phyloP scores from a whole-genome alignment of 2,888 invertebrate species.

The Gerosis bhagava region DNA sequence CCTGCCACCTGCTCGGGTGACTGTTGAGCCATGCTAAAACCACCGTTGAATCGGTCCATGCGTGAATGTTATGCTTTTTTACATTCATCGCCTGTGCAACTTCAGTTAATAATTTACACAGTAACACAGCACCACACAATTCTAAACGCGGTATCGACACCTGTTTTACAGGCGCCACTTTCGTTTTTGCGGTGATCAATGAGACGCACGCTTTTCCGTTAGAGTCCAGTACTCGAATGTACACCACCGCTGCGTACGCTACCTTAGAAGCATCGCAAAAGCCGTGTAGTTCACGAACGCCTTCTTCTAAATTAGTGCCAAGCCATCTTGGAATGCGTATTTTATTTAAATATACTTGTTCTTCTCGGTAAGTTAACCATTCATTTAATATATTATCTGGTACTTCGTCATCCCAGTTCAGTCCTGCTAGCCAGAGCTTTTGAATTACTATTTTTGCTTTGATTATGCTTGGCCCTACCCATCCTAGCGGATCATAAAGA shows the following conservation, averaged over 20 bases:
- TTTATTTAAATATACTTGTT: constrained; percentile 16
- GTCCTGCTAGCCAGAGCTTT: constrained; percentile 24
- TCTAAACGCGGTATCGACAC: constrained; percentile 5
- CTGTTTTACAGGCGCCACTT: constrained; percentile 9
- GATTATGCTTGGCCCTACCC: constrained; percentile 31
- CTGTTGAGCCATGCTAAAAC: constrained; percentile 5
- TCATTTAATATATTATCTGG: constrained; percentile 18
- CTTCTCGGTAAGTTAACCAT: constrained; percentile 29
- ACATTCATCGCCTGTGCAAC: constrained; percentile 3
- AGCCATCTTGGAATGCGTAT: constrained; percentile 26
- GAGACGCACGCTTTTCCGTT: not conserved
- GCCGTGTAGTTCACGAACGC: constrained; percentile 14
- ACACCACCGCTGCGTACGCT: constrained; percentile 17
- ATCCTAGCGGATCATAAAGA: constrained; percentile 30
- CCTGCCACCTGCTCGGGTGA: constrained; percentile 6
- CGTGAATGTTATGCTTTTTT: not conserved
- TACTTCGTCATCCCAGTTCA: constrained; percentile 24
- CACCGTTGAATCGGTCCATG: constrained; percentile 1
- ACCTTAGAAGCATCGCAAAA: constrained; percentile 24
- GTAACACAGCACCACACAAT: constrained; percentile 6
- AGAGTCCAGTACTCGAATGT: not conserved
- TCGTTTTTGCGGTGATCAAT: not conserved
- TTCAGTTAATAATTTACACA: not conserved
- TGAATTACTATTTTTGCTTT: constrained; percentile 23
- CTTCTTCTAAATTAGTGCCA: constrained; percentile 1